phyloP scores from a whole-genome alignment of 2,113 vertebrate species.

The Cranoglanis bouderius region DNA sequence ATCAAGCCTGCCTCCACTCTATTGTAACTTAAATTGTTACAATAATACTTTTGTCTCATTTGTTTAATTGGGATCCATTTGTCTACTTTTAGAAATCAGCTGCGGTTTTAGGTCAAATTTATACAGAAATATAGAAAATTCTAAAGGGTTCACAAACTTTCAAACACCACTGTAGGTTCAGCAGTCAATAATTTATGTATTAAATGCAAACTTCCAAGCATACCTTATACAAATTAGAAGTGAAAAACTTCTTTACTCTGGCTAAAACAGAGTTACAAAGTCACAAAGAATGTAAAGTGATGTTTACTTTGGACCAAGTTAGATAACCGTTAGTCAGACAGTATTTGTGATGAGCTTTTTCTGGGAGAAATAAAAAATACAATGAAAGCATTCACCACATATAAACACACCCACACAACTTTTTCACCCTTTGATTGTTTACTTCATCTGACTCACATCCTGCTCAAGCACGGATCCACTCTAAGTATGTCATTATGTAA shows the following conservation, averaged over 20 bases:
- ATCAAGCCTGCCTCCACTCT: too few species aligned
- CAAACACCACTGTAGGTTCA: not conserved
- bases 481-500: not conserved
- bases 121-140: too few species aligned
- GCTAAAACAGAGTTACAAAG: too few species aligned
- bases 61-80: too few species aligned
- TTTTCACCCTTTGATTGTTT: not conserved
- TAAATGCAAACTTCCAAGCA: not conserved
- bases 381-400: not conserved
- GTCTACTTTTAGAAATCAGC: too few species aligned
- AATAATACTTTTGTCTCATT: too few species aligned
- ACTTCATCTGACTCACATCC: conserved; percentile 16
- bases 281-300: not conserved
- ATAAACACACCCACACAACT: not conserved
- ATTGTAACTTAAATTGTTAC: too few species aligned
- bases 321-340: not conserved
- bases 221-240: not conserved
- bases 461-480: not conserved
- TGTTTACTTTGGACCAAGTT: not conserved
- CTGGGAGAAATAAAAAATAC: not conserved
- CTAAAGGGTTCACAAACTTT: too few species aligned
- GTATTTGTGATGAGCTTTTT: not conserved
- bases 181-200: not conserved
- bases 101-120: too few species aligned
- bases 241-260: not conserved